Conservation (phyloP, 2,888 invertebrate species). For the Ormyrus thymus region DNA sequence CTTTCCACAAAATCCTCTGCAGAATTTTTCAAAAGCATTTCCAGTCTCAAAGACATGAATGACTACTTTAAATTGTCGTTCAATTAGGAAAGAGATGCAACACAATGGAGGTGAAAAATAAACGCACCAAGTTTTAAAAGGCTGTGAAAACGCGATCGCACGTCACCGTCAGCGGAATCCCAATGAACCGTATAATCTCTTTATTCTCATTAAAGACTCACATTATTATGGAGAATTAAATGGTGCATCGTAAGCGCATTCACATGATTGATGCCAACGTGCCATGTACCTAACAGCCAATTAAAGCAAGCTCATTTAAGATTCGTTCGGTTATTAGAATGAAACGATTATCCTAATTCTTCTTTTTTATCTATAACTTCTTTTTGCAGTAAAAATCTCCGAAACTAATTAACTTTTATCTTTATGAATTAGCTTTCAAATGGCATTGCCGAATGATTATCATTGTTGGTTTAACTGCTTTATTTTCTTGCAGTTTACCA, state of each 20-base stretch:
- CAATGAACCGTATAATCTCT: constrained; percentile 25
- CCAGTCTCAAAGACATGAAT: no score
- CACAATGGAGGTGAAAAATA: constrained; percentile 2
- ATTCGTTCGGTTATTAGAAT: constrained; percentile 14
- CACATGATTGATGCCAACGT: neutral
- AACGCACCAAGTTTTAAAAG: neutral
- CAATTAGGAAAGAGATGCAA: neutral
- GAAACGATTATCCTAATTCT: constrained; percentile 24
- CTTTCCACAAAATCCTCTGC: no score
- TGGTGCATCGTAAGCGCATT: neutral
- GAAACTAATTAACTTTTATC: no score
- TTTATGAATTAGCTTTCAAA: no score
- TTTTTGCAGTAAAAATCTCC: no score
- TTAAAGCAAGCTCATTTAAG: constrained; percentile 2
- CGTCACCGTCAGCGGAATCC: neutral
- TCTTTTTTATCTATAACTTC: no score
- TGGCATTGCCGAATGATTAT: no score
- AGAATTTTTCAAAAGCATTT: no score
- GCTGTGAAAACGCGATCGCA: neutral
- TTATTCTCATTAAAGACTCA: constrained; percentile 26
- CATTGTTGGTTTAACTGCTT: no score
- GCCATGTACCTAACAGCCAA: constrained; percentile 18
- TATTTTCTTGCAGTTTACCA: no score
- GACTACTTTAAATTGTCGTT: neutral
- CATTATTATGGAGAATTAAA: neutral